A percentile compares a stretch with the other conserved stretches of the same genome.
Evolutionary conservation across 2,113 vertebrate species (phyloP).

Genomic region (Cryptomyrus ogoouensis): DNA sequence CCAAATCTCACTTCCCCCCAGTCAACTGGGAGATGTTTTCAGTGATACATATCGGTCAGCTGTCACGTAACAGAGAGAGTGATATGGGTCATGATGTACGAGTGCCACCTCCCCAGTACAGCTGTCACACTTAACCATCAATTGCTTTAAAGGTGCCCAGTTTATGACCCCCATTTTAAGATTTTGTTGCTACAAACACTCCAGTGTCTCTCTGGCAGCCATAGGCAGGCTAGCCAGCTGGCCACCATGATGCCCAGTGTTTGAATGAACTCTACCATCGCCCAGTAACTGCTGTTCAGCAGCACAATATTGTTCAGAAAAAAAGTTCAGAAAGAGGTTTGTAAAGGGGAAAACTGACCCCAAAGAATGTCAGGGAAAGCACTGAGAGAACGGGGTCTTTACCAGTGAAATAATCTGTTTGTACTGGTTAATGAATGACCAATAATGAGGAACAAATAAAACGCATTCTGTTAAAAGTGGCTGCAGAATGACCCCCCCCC

Average conservation of each 20-base stretch:
- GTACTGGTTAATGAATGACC: neutral
- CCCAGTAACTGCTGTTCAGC: neutral
- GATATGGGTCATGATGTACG: slow-evolving; percentile 28
- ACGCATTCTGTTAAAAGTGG: neutral
- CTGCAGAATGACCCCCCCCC: neutral
- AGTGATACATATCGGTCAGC: slow-evolving; percentile 51
- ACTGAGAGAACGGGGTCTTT: neutral
- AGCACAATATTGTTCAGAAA: neutral
- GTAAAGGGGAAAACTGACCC: neutral
- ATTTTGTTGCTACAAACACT: slow-evolving; percentile 29
- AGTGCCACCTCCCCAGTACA: slow-evolving; percentile 42
- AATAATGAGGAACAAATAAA: neutral
- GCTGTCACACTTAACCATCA: slow-evolving; percentile 44
- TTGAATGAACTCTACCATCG: neutral
- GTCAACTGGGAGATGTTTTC: slow-evolving; percentile 40
- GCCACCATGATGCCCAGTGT: neutral
- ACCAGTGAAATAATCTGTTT: neutral
- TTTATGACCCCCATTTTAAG: slow-evolving; percentile 31
- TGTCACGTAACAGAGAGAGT: slow-evolving; percentile 50
- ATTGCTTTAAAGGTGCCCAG: slow-evolving; percentile 33
- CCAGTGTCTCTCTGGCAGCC: slow-evolving; percentile 6
- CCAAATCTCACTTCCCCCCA: slow-evolving; percentile 36
- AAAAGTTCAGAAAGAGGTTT: neutral
- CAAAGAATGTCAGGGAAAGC: neutral
- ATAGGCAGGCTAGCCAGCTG: slow-evolving; percentile 28